Evolutionary conservation across 2,888 invertebrate species (phyloP).

Genomic region (Mimumesa dahlbomi): DNA sequence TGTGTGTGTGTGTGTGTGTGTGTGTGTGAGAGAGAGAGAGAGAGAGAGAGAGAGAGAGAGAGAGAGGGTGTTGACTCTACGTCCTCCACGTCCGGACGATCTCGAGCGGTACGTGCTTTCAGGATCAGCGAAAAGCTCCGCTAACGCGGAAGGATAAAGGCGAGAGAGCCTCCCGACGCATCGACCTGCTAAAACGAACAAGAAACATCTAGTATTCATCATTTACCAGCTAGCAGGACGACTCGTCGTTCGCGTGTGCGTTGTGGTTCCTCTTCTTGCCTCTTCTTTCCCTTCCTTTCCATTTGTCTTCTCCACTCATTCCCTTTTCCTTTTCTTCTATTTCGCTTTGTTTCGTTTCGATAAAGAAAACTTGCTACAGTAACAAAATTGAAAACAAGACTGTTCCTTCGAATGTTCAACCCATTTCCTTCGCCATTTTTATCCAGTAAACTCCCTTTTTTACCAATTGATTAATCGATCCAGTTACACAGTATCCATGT

Average conservation of each 20-base stretch:
- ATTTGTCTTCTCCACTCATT: too few species aligned
- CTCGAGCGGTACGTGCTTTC: slow-evolving; percentile 69
- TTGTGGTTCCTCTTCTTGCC: neutral
- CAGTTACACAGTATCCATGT: too few species aligned
- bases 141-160: slow-evolving; percentile 70
- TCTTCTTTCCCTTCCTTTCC: neutral
- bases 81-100: slow-evolving; percentile 12
- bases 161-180: slow-evolving; percentile 50
- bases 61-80: slow-evolving; percentile 18
- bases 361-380: too few species aligned
- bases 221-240: neutral
- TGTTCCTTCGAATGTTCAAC: too few species aligned
- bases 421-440: too few species aligned
- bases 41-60: slow-evolving; percentile 1
- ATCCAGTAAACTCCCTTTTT: too few species aligned
- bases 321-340: too few species aligned
- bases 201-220: neutral
- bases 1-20: too few species aligned
- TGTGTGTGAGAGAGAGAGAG: neutral
- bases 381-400: too few species aligned
- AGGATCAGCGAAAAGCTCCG: slow-evolving; percentile 74
- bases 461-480: too few species aligned
- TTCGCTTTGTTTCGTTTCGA: too few species aligned
- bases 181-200: neutral
- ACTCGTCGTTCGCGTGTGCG: neutral